These are phyloP conservation scores for Zapornia atra DNA, from an alignment of 2,113 vertebrate species.

Conservation along the genomic window DNA sequence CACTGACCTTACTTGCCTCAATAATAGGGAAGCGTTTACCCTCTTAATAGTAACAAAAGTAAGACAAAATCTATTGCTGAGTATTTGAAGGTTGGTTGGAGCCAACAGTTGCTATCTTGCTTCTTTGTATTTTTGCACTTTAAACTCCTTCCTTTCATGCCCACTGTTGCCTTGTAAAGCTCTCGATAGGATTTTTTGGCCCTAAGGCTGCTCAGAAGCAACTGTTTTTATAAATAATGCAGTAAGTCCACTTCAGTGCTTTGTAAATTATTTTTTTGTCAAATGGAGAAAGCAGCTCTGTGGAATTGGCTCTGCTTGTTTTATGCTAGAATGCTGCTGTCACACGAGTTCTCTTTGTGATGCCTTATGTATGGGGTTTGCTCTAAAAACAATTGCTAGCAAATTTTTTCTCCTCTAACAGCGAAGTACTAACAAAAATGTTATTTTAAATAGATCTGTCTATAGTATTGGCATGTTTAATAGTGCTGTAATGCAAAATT, in stretches of 20 bases:
- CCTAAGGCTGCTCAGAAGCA: not conserved
- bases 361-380: not conserved
- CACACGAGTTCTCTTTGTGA: not conserved
- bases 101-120: not conserved
- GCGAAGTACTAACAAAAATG: not conserved
- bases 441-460: not conserved
- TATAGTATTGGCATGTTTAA: not conserved
- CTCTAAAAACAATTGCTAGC: not conserved
- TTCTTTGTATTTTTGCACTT: not conserved
- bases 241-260: not conserved
- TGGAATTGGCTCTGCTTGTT: conserved; percentile 6
- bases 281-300: not conserved
- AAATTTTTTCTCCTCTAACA: not conserved
- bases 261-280: conserved; percentile 1
- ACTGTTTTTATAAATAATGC: not conserved
- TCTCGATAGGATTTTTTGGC: not conserved
- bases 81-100: not conserved
- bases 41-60: not conserved
- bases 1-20: not conserved
- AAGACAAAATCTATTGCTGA: not conserved
- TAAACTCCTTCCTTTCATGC: not conserved
- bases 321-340: not conserved
- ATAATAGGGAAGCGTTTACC: not conserved
- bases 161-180: not conserved
- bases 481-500: not conserved